These are phyloP conservation scores for Gypaetus barbatus DNA, from an alignment of 2,797 vertebrate genomes.

Conservation along the genomic window DNA sequence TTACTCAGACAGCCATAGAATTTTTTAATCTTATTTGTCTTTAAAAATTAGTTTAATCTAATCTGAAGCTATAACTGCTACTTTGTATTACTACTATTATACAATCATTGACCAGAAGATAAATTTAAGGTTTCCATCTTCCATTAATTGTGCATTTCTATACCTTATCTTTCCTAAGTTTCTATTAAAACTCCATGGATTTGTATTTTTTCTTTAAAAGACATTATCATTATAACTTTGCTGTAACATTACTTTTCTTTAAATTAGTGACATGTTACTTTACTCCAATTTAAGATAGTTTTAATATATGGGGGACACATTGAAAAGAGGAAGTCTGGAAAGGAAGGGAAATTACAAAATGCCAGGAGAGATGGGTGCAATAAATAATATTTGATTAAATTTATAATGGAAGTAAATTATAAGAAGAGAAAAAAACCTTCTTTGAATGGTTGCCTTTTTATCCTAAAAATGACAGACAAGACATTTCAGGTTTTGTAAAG, in stretches of 20 bases:
- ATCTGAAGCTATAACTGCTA: background rate
- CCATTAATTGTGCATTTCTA: background rate
- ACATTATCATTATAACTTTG: background rate
- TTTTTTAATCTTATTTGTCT: background rate
- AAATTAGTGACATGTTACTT: background rate
- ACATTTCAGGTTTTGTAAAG: background rate
- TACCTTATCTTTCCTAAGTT: background rate
- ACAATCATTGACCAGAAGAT: background rate
- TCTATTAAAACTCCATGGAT: background rate
- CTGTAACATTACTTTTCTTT: background rate
- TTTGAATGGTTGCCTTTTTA: background rate
- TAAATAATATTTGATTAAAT: background rate
- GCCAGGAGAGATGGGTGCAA: background rate
- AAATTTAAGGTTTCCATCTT: background rate
- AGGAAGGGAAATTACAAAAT: background rate
- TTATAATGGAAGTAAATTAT: background rate
- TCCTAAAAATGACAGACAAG: background rate
- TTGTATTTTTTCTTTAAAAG: background rate
- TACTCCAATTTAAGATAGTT: background rate
- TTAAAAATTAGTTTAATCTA: background rate
- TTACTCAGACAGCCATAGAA: background rate
- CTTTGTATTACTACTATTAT: background rate
- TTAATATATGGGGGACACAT: background rate
- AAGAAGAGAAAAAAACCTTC: background rate
- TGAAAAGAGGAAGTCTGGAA: background rate